Percentiles rank a stretch among this genome's conserved stretches.
Evolutionary conservation across 1,140 invertebrate genomes (phyloP).

Genomic region (Hylyphantes graminicola): DNA sequence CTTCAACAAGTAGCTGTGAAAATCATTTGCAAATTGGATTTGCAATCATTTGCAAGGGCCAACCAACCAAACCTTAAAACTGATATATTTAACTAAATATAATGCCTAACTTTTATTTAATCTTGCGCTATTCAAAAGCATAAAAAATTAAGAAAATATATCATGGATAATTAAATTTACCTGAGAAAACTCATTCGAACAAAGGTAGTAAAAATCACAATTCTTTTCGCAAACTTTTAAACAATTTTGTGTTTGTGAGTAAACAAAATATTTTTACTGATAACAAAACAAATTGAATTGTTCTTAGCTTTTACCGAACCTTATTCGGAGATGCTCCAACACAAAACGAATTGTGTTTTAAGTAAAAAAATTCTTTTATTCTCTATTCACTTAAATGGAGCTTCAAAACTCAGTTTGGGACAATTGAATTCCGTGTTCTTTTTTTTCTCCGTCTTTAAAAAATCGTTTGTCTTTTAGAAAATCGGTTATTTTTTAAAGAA

Average conservation of each 20-base stretch:
- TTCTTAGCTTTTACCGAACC: slow-evolving; percentile 30
- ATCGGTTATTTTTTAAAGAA: neutral
- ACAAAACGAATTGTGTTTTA: slow-evolving; percentile 49
- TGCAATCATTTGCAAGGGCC: too few species aligned
- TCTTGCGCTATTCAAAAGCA: too few species aligned
- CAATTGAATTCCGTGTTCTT: slow-evolving; percentile 37
- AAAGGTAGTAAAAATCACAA: too few species aligned
- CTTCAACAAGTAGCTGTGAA: too few species aligned
- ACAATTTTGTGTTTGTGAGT: too few species aligned
- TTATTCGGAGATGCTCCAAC: slow-evolving; percentile 15
- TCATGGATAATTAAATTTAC: neutral
- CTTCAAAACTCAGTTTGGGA: slow-evolving; percentile 7
- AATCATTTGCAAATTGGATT: too few species aligned
- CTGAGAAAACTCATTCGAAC: neutral
- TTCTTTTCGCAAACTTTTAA: too few species aligned
- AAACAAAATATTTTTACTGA: neutral
- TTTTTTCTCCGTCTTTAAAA: slow-evolving; percentile 21
- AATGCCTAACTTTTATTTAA: too few species aligned
- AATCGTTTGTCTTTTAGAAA: slow-evolving; percentile 14
- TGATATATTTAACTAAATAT: too few species aligned
- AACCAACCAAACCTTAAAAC: too few species aligned
- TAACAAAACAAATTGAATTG: slow-evolving; percentile 46
- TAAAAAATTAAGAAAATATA: too few species aligned
- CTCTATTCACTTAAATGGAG: slow-evolving; percentile 22
- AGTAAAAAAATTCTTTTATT: slow-evolving; percentile 52